A percentile compares a stretch with the other conserved stretches of the same genome.
Conservation (phyloP, 2,113 vertebrate species). For the Cololabis saira region DNA sequence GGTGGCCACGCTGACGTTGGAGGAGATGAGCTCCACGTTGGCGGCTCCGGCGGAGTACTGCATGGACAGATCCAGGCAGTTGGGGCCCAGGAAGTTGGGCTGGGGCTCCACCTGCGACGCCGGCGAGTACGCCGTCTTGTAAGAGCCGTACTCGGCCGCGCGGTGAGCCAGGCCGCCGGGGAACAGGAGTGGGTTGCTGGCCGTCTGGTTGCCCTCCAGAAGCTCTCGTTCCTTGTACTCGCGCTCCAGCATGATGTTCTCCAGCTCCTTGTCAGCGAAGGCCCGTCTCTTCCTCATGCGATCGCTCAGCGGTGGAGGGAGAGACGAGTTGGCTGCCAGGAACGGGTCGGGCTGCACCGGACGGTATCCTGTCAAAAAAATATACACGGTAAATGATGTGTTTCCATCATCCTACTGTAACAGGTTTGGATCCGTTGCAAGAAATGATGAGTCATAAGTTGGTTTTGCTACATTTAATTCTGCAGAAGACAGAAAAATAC, state of each 20-base stretch:
- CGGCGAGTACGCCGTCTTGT: slow-evolving; percentile 87
- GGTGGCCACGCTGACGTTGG: slow-evolving; percentile 94
- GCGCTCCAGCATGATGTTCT: slow-evolving; percentile 97
- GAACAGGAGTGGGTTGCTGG: slow-evolving; percentile 85
- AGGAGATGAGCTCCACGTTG: slow-evolving; percentile 95
- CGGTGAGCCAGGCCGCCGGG: slow-evolving; percentile 86
- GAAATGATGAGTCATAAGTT: no score
- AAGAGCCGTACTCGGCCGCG: slow-evolving; percentile 89
- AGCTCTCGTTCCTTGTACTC: slow-evolving; percentile 97
- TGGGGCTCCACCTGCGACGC: slow-evolving; percentile 75
- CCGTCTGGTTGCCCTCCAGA: slow-evolving; percentile 88
- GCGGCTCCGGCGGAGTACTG: slow-evolving; percentile 84
- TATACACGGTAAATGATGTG: slow-evolving; percentile 9
- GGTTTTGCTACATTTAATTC: no score
- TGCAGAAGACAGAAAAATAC: no score
- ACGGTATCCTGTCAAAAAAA: slow-evolving; percentile 87
- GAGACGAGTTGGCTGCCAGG: slow-evolving; percentile 83
- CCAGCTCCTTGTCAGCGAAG: slow-evolving; percentile 98
- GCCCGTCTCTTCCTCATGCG: slow-evolving; percentile 98
- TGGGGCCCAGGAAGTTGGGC: slow-evolving; percentile 81
- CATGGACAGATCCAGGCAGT: slow-evolving; percentile 91
- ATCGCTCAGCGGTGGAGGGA: slow-evolving; percentile 94
- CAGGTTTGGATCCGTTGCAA: no score
- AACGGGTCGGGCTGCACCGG: slow-evolving; percentile 91
- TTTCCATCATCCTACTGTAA: no score